phyloP scores from a whole-genome alignment of 2,797 vertebrate genomes.

The Aphelocoma californica region DNA sequence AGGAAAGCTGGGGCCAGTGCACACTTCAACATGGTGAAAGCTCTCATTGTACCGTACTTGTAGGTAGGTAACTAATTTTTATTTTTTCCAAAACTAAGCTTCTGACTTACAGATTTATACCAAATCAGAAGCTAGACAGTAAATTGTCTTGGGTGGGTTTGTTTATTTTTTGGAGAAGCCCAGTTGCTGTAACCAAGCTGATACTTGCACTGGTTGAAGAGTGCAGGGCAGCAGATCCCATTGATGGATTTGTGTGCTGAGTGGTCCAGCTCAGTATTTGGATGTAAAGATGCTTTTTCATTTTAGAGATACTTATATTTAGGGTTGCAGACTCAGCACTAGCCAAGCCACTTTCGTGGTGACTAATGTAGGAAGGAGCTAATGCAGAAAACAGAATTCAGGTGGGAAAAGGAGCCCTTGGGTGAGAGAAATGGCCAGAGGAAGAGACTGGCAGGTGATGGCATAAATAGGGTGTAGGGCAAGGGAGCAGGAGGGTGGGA shows the following conservation, averaged over 20 bases:
- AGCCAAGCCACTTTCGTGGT: background rate
- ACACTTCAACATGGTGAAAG: background rate
- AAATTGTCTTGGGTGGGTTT: background rate
- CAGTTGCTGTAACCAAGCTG: background rate
- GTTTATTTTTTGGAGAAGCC: background rate
- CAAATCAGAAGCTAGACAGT: background rate
- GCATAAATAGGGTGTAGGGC: background rate
- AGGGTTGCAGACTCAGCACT: background rate
- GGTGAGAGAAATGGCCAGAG: background rate
- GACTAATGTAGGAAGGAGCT: background rate
- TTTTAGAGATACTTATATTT: background rate
- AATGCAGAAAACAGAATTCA: background rate
- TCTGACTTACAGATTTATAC: background rate
- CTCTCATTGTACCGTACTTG: background rate
- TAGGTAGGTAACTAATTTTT: background rate
- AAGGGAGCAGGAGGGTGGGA: background rate
- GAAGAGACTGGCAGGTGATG: background rate
- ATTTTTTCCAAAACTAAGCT: background rate
- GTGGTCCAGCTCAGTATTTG: background rate
- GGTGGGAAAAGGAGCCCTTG: background rate
- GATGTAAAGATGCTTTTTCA: background rate
- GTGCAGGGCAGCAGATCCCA: background rate
- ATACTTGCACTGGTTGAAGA: background rate
- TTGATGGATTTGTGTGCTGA: fast-evolving
- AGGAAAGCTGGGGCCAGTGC: background rate